Base-by-base conservation (phyloP, 1,140 invertebrate genomes). In the Penaeus chinensis region DNA sequence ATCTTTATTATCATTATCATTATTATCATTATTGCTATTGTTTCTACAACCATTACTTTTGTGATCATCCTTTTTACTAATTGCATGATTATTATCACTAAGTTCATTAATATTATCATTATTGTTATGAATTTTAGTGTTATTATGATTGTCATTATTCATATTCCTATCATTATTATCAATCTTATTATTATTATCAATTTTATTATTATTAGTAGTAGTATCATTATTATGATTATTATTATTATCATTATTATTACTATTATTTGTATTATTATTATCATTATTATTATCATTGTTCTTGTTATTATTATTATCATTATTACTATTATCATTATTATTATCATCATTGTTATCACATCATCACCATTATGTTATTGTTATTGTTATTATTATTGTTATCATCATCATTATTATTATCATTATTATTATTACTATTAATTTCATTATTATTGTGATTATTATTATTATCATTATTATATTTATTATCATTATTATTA, bases 151-250 rank as follows among this genome's bases (percentile, higher is more conserved):
- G 10, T 10, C 10, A 78, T 78, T 18, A 37, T 42, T 37, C 5
- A 2, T 37, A 32, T 42, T 3, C 5, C 1, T 42, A 42, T 20
- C 54, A 78, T 27, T 78, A 37, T 19, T 78, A 78, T 42, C n/a
- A 37, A 1, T 20, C 11, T 42, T 10, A 42, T 32, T 37, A 76
- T 65, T 65, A 7, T 3, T 65, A 32, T 19, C 32, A 77, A 13
- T 77, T 0, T 42, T 77, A 77, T 42, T 32, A 32, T 42, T 77
- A 77, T 42, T 77, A 77, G 20, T 77, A 77, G 20, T 27, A 77
- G 20, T 27, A 77, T 19, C 19, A 77, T 42, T 27, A 77, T 42
- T 27, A 77, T 42, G 1, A 27, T 42, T 27, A 77, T 42, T 3
- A 77, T 42, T 27, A 77, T 42, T 20, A 77, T 42, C 32, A 77